Percentiles rank a stretch among this genome's conserved stretches.
phyloP scores from a whole-genome alignment of 2,888 invertebrate genomes.

The Emesis russula region DNA sequence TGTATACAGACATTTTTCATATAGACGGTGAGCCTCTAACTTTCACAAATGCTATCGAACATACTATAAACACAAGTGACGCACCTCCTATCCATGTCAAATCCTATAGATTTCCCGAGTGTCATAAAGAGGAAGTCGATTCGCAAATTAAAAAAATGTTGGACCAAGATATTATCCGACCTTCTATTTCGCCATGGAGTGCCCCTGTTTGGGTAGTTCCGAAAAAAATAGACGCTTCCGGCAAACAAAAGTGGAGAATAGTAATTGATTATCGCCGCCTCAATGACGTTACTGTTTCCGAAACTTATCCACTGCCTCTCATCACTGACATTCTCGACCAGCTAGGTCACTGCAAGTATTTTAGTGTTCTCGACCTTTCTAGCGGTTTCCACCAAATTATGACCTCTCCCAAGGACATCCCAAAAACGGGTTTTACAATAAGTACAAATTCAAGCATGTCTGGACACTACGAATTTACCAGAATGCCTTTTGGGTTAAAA shows the following conservation, averaged over 20 bases:
- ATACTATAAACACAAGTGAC: constrained; percentile 60
- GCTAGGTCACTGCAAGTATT: constrained; percentile 79
- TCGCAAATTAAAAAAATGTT: constrained; percentile 52
- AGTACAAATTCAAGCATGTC: constrained; percentile 46
- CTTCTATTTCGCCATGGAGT: constrained; percentile 71
- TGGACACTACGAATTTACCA: constrained; percentile 76
- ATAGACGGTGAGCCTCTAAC: constrained; percentile 44
- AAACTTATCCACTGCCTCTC: constrained; percentile 64
- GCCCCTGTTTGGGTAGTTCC: constrained; percentile 75
- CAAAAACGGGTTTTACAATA: constrained; percentile 78
- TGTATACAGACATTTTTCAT: too few species aligned
- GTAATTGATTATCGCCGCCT: constrained; percentile 63
- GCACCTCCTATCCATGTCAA: constrained; percentile 77
- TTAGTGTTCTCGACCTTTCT: constrained; percentile 78
- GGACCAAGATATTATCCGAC: constrained; percentile 65
- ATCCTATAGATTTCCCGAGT: constrained; percentile 77
- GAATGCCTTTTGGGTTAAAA: constrained; percentile 82
- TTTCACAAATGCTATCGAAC: constrained; percentile 54
- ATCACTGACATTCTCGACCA: constrained; percentile 72
- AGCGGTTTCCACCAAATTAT: constrained; percentile 49
- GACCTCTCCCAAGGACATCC: constrained; percentile 30
- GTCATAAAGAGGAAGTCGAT: constrained; percentile 74
- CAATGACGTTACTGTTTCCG: constrained; percentile 71
- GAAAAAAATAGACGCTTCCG: constrained; percentile 74
- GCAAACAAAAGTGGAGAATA: constrained; percentile 61